These are phyloP conservation scores for Drosophila pegasa DNA, from an alignment of 2,888 invertebrate genomes.

Conservation along the genomic window DNA sequence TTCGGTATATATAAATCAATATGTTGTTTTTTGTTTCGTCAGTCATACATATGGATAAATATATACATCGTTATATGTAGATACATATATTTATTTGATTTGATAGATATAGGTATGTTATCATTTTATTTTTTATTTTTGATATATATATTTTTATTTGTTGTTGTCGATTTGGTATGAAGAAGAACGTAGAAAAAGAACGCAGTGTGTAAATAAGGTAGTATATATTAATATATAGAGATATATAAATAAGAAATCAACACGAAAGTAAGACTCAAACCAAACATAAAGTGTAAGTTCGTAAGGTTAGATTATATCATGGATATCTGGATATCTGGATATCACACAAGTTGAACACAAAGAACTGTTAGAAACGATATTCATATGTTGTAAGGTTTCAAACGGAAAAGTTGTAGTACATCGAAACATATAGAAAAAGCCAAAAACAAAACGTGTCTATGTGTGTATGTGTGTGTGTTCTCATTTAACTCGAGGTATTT, in stretches of 20 bases:
- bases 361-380: conserved; percentile 41
- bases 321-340: too few species aligned
- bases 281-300: conserved; percentile 20
- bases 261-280: conserved; percentile 59
- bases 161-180: conserved; percentile 71
- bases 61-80: conserved; percentile 21
- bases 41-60: conserved; percentile 30
- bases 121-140: conserved; percentile 30
- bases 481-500: conserved; percentile 27
- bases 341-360: conserved; percentile 26
- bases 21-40: conserved; percentile 14
- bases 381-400: conserved; percentile 4
- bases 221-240: conserved; percentile 52
- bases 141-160: conserved; percentile 40
- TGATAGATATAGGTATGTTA: conserved; percentile 9
- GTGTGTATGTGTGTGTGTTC: conserved; percentile 17
- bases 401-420: conserved; percentile 34
- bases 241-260: conserved; percentile 52
- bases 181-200: conserved; percentile 78
- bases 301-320: conserved; percentile 26
- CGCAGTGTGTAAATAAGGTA: conserved; percentile 76
- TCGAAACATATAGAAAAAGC: conserved; percentile 50
- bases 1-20: conserved; percentile 47
- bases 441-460: conserved; percentile 40
- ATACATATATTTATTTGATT: conserved; percentile 25